Evolutionary conservation across 2,888 invertebrate species (phyloP), one percentile per base, ranked within the genome.

Genomic region (Synergus itoensis): DNA sequence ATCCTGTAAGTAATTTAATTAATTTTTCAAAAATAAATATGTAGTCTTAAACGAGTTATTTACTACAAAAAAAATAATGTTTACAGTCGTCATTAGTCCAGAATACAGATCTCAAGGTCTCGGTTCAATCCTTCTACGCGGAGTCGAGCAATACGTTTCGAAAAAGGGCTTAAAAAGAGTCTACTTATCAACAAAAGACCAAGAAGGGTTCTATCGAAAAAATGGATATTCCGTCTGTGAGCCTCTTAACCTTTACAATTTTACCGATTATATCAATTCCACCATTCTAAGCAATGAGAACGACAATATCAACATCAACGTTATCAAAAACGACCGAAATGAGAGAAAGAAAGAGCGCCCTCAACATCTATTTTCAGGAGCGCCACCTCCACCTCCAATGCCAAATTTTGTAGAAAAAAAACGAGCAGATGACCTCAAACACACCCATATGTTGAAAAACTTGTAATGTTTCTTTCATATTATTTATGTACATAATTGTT

Each of bases 201-300:
- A 96, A 90, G 96, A 96, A 89, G 93, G 93, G 63, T 96, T 97
- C 92, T 97, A 97, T 89, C 92, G 93, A 77, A 96, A 96, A 92
- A 94, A 97, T 88, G 96, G 96, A 76, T 97, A 96, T 88, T 92
- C 91, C 80, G 92, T 94, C 86, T 96, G 96, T 89, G 93, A 94
- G 77, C 96, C 96, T 2, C 92, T 96, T 36, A 94, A 95, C 82
- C 95, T 96, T 89, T 96, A 95, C 89, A 96, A 96, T 65, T 88
- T 85, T 53, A 84, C 85, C 36, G 87, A 87, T 36, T 87, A 53
- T 40, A 73, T 73, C n/a, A 48, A 73, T 41, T 65, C 40, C 86
- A 82, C n/a, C 87, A 82, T 82, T 86, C 69, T 64, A 45, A 45
- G n/a, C n/a, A 62, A 41, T 57, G 77, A 80, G 28, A 60, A n/a